phyloP scores from a whole-genome alignment of 2,113 vertebrate species.

The Coturnix japonica region DNA sequence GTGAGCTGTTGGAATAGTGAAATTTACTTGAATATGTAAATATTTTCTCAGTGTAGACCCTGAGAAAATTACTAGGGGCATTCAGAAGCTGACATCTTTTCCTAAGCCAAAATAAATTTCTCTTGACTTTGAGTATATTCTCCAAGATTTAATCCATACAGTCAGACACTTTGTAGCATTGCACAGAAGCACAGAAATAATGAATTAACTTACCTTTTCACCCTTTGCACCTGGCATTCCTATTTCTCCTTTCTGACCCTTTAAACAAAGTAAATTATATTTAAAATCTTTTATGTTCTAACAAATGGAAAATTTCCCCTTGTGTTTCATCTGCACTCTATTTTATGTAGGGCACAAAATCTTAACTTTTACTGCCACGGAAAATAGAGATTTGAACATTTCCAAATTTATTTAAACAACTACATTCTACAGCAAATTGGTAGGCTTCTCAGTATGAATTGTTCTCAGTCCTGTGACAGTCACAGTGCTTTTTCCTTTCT shows the following conservation, averaged over 20 bases:
- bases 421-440: neutral
- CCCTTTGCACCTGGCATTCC: conserved; percentile 79
- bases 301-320: neutral
- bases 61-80: neutral
- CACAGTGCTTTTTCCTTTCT: neutral
- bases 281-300: neutral
- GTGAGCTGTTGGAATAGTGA: neutral
- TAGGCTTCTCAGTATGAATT: neutral
- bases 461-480: neutral
- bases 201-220: conserved; percentile 79
- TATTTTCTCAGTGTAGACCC: neutral
- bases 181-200: neutral
- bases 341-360: neutral
- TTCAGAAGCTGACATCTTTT: neutral
- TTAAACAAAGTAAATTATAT: conserved; percentile 66
- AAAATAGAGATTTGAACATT: neutral
- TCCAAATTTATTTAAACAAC: neutral
- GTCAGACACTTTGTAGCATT: neutral
- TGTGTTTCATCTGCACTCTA: neutral
- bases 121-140: neutral
- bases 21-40: neutral
- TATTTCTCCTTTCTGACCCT: conserved; percentile 79
- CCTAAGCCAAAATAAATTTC: neutral
- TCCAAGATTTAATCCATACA: neutral
- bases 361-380: neutral